Conservation (phyloP, 2,797 vertebrate genomes). For the Sphaeramia orbicularis region DNA sequence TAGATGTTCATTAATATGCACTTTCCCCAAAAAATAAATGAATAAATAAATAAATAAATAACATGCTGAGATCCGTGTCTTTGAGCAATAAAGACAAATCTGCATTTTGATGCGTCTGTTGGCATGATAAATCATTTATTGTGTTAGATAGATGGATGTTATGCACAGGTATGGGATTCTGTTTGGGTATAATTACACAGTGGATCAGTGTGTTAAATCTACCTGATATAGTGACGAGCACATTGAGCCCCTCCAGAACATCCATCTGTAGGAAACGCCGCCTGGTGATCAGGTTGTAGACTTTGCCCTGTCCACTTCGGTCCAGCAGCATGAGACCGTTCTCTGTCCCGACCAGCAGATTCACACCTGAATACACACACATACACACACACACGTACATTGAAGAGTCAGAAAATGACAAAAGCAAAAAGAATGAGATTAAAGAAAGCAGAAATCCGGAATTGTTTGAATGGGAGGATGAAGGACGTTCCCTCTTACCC, state of each 20-base stretch:
- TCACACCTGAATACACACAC: constrained; percentile 87
- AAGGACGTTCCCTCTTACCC: constrained; percentile 82
- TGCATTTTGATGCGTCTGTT: not conserved
- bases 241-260: constrained; percentile 96
- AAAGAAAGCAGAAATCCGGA: not conserved
- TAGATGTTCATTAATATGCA: too few species aligned
- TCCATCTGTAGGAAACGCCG: constrained; percentile 98
- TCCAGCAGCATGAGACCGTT: constrained; percentile 97
- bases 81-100: too few species aligned
- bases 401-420: not conserved
- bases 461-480: too few species aligned
- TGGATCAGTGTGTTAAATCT: constrained; percentile 8
- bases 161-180: not conserved
- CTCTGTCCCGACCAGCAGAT: constrained; percentile 96
- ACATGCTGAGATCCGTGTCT: too few species aligned
- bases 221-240: constrained; percentile 99
- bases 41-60: too few species aligned
- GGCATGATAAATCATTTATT: not conserved
- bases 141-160: not conserved
- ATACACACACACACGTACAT: not conserved
- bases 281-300: constrained; percentile 97
- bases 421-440: not conserved
- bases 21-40: too few species aligned
- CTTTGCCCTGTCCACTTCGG: constrained; percentile 97
- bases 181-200: not conserved